Evolutionary conservation across 2,888 invertebrate genomes (phyloP), one percentile per base, ranked within the genome.

Genomic region (Zygothrica quintamaculata): DNA sequence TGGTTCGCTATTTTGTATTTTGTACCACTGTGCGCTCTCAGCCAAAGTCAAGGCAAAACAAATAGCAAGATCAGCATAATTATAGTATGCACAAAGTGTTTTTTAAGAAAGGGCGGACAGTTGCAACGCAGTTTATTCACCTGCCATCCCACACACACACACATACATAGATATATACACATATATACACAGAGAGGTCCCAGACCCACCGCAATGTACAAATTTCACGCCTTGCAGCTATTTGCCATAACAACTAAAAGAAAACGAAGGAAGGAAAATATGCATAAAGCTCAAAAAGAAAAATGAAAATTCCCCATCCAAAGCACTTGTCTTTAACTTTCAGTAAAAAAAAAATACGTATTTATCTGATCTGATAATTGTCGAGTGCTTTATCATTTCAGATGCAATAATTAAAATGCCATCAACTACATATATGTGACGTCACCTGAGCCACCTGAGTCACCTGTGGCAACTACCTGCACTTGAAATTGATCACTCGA

Each of bases 171-270:
- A n/a, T n/a, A n/a, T n/a, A n/a, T n/a, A n/a, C n/a, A n/a, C n/a
- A n/a, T n/a, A n/a, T n/a, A n/a, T n/a, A n/a, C n/a, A n/a, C n/a
- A n/a, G n/a, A n/a, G n/a, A n/a, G 29, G 29, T 29, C 29, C 29
- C 9, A 12, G 37, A 33, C 39, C 40, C 37, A 36, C 42, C 56
- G 40, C 56, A 51, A 39, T 44, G 58, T 52, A 57, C 61, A 61
- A 77, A 84, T 82, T 89, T 89, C 79, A 87, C 89, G 89, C 89
- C 89, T 89, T 66, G 86, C 76, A 89, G 89, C 89, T 82, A 89
- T 89, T 88, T 78, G 77, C 79, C 36, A 48, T 72, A 77, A 78
- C 70, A 65, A 60, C 12, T 33, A 67, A 18, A 36, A 36, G 5
- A n/a, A 2, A 4, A 36, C 7, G 42, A 7, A 33, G 22, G 29